Evolutionary conservation across 2,797 vertebrate genomes (phyloP).

Genomic region (Leontopithecus rosalia): DNA sequence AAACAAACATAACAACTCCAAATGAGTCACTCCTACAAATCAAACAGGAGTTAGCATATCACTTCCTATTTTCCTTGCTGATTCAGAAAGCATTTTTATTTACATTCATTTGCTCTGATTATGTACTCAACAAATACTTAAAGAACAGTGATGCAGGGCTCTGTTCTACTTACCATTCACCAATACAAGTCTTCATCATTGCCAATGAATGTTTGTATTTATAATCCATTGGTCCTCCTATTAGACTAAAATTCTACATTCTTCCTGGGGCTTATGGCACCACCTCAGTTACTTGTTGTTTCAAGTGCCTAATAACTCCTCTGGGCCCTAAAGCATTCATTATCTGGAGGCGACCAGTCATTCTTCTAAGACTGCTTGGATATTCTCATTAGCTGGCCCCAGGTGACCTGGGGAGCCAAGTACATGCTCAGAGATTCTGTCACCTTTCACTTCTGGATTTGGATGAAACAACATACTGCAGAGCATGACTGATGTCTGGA

Average conservation of each 20-base stretch:
- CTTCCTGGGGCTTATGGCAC: not conserved
- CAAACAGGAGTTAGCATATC: not conserved
- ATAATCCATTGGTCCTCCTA: not conserved
- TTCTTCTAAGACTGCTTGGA: fast-evolving
- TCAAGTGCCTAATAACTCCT: not conserved
- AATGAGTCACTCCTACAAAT: not conserved
- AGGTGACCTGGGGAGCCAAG: not conserved
- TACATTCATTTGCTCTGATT: not conserved
- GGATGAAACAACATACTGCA: not conserved
- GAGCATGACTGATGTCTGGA: not conserved
- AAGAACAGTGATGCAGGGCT: not conserved
- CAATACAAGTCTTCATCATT: not conserved
- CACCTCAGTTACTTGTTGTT: not conserved
- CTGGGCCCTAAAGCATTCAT: not conserved
- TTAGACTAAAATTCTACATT: not conserved
- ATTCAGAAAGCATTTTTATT: not conserved
- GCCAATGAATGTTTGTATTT: not conserved
- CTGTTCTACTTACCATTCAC: not conserved
- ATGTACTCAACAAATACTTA: not conserved
- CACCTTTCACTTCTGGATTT: not conserved
- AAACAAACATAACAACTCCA: not conserved
- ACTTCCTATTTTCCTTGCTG: not conserved
- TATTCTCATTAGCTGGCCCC: fast-evolving
- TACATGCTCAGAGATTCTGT: not conserved
- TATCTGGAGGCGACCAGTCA: not conserved